Evolutionary conservation across 2,888 invertebrate genomes (phyloP), one percentile per base, ranked within the genome.

Genomic region (Drosophila anceps): DNA sequence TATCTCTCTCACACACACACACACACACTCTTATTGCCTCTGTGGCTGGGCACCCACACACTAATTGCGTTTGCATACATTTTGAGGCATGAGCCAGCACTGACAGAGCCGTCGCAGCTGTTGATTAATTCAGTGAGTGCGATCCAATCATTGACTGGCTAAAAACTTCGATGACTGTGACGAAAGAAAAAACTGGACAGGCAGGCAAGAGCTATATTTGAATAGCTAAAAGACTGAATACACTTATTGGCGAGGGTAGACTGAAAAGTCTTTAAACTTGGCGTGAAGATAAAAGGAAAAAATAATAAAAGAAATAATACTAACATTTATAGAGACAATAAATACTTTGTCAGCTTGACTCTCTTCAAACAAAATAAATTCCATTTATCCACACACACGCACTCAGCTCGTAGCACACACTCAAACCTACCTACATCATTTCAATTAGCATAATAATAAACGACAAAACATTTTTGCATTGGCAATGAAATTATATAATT

Each of bases 31-130:
- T 15, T 9, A 15, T 15, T 20, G 33, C 20, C 58, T 35, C 20
- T 63, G 50, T 15, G 18, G 12, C 20, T 31, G 31, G 37, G 20
- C 53, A 15, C 65, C 60, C 44, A 55, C 64, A 72, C 84, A 72
- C 84, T 87, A 87, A 89, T 86, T 82, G 79, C 80, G 51, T 62
- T 72, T 70, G 69, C 75, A 73, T 79, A 67, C 68, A 59, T 53
- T 55, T 54, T 33, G 41, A 53, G 53, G 27, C 57, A 37, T 31
- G 48, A 57, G 55, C 48, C 37, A 44, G 43, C 9, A 20, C 35
- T 8, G 4, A 31, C 27, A 53, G 24, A 7, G 24, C 24, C 2
- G 31, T 27, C 13, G 54, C 46, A 35, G 29, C 48, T 35, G 31
- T 37, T 71, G 60, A 66, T 62, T 59, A 54, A 73, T 62, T 77